Conservation (phyloP, 2,113 vertebrate genomes). For the Scomber colias region DNA sequence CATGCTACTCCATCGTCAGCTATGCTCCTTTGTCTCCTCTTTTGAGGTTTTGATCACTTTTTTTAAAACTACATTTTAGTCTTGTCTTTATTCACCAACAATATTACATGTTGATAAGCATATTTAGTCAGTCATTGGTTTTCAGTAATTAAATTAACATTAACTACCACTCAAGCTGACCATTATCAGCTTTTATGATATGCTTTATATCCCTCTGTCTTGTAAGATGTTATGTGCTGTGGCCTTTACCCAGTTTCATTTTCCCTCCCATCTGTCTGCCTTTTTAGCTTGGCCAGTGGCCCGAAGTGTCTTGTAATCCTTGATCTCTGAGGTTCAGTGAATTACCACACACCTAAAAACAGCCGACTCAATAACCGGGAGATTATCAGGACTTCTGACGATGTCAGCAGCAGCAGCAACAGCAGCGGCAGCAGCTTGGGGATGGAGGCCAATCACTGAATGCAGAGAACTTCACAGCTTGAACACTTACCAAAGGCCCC, state of each 20-base stretch:
- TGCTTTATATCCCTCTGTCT: background rate
- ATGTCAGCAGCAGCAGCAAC: conserved; percentile 70
- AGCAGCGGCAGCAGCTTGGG: conserved; percentile 43
- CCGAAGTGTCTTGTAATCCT: conserved; percentile 74
- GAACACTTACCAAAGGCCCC: conserved; percentile 36
- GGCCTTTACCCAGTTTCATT: conserved; percentile 33
- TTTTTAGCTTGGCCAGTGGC: conserved; percentile 61
- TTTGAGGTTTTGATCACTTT: no score
- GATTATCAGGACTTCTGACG: conserved; percentile 78
- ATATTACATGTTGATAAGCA: no score
- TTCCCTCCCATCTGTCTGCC: conserved; percentile 36
- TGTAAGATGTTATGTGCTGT: conserved; percentile 20
- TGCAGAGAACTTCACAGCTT: conserved; percentile 48
- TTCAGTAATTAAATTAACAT: no score
- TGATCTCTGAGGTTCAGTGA: conserved; percentile 75
- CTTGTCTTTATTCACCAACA: no score
- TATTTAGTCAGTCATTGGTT: no score
- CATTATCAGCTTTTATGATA: background rate
- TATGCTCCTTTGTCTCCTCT: no score
- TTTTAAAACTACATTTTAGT: no score
- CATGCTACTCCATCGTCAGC: no score
- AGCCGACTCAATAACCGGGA: conserved; percentile 75
- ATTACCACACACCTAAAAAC: conserved; percentile 76
- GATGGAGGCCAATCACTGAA: conserved; percentile 44
- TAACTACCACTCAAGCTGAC: background rate